phyloP scores from a whole-genome alignment of 2,888 invertebrate genomes.

The Ochropacha duplaris region DNA sequence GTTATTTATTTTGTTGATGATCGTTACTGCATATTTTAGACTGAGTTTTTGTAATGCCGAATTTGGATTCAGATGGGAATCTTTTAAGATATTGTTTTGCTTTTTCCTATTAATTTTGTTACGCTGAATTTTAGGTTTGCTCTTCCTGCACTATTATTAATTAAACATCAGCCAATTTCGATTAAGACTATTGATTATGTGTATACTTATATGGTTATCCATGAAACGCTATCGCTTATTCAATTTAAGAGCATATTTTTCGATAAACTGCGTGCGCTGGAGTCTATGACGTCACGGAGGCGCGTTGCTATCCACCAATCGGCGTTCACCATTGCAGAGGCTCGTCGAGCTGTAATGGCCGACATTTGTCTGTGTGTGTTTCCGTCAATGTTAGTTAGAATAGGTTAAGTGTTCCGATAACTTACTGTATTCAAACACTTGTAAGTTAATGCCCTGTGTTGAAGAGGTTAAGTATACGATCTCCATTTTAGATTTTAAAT shows the following conservation, averaged over 20 bases:
- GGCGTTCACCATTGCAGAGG: slow-evolving; percentile 51
- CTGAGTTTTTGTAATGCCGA: no score
- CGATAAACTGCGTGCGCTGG: slow-evolving; percentile 53
- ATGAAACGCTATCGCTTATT: slow-evolving; percentile 45
- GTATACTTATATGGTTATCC: neutral
- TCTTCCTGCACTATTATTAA: neutral
- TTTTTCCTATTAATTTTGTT: no score
- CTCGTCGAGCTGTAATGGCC: slow-evolving; percentile 62
- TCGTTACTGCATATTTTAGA: no score
- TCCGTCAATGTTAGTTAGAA: slow-evolving; percentile 15
- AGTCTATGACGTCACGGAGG: slow-evolving; percentile 67
- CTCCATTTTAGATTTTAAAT: neutral
- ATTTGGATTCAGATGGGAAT: no score
- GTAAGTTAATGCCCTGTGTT: neutral
- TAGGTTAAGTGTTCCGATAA: neutral
- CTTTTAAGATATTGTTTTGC: no score
- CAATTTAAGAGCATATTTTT: slow-evolving; percentile 32
- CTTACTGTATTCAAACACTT: neutral
- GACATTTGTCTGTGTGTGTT: slow-evolving; percentile 26
- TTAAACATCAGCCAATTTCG: neutral
- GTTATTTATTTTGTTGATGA: no score
- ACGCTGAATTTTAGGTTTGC: neutral
- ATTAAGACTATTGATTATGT: no score
- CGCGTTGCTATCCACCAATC: slow-evolving; percentile 62
- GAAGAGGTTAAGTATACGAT: neutral